phyloP scores from a whole-genome alignment of 1,140 invertebrate genomes.

The Heliconius hermathena region DNA sequence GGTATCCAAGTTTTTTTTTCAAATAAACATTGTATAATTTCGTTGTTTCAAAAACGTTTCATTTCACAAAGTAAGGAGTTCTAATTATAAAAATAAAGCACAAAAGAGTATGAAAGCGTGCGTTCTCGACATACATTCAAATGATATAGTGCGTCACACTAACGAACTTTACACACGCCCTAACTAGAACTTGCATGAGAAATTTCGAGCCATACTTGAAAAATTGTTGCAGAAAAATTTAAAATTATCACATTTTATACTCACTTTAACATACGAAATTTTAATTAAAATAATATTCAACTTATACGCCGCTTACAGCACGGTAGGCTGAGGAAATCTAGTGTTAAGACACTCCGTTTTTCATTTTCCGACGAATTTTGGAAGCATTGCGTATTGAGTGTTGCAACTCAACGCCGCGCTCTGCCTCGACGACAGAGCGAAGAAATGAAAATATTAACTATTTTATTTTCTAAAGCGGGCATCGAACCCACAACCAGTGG shows the following conservation, averaged over 20 bases:
- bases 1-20: neutral
- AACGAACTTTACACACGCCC: constrained; percentile 31
- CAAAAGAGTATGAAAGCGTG: constrained; percentile 30
- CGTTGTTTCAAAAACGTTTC: neutral
- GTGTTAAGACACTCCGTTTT: too few relatives aligned
- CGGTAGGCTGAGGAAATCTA: too few relatives aligned
- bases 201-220: constrained; percentile 8
- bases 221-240: neutral
- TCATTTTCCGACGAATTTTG: too few relatives aligned
- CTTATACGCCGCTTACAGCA: too few relatives aligned
- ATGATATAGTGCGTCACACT: constrained; percentile 22
- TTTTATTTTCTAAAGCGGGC: too few relatives aligned
- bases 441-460: too few relatives aligned
- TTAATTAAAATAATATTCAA: neutral
- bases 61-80: neutral
- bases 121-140: constrained; percentile 32
- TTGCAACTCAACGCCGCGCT: too few relatives aligned
- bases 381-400: too few relatives aligned
- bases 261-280: neutral
- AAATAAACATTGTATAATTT: neutral
- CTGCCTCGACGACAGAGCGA: too few relatives aligned
- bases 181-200: constrained; percentile 23
- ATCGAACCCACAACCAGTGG: too few relatives aligned
- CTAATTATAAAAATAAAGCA: constrained; percentile 34
- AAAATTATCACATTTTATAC: neutral